Evolutionary conservation across 2,888 invertebrate genomes (phyloP).

Genomic region (Polyploca ridens): DNA sequence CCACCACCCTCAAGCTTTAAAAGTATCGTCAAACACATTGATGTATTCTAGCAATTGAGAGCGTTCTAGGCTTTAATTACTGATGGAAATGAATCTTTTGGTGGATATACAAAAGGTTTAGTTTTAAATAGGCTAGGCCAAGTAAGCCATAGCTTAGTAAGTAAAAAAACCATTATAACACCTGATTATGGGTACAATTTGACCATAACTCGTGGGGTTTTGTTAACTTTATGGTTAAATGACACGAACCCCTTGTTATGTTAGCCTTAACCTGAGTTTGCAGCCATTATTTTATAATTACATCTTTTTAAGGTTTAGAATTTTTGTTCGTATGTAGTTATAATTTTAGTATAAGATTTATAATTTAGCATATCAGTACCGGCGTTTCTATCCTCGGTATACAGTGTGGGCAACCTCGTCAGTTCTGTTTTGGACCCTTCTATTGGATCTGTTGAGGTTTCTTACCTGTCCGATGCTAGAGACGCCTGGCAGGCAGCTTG

Average conservation of each 20-base stretch:
- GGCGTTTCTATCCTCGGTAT: no score
- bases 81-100: no score
- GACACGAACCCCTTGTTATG: conserved; percentile 22
- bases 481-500: no score
- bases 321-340: neutral
- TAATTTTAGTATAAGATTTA: neutral
- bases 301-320: conserved; percentile 5
- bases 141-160: conserved; percentile 3
- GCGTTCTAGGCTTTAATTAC: no score
- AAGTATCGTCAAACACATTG: no score
- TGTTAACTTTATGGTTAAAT: conserved; percentile 24
- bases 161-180: conserved; percentile 14
- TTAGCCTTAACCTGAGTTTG: conserved; percentile 8
- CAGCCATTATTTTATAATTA: conserved; percentile 19
- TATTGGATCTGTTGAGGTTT: no score
- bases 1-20: no score
- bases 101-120: neutral
- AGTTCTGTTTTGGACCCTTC: no score
- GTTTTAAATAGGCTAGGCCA: neutral
- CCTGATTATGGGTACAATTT: conserved; percentile 22
- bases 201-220: conserved; percentile 19
- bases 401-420: no score
- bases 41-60: no score
- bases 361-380: no score
- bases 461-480: no score